Evolutionary conservation across 2,888 invertebrate genomes (phyloP), one percentile per base, ranked within the genome.

Genomic region (Lepidonotus clava): DNA sequence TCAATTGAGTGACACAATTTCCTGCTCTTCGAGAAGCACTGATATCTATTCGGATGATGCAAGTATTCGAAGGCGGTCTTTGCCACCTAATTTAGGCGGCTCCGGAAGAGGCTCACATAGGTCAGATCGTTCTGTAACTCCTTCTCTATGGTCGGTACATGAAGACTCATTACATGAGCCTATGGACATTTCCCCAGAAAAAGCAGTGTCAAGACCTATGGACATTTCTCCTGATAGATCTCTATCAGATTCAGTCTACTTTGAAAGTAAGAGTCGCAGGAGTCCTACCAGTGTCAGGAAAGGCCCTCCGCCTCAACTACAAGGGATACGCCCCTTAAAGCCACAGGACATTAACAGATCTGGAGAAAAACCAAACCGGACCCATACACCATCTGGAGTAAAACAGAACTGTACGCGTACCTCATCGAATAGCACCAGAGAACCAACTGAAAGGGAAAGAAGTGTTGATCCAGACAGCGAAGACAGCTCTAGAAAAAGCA

Each of bases 151-250:
- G 80, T 80, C 80, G 0, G 41, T 80, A 4, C 80, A 41, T 8
- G 80, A 46, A n/a, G 51, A 80, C n/a, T 28, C 28, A 8, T 18
- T 28, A 5, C 46, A 41, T 24, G 80, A 80, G 51, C 80, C 80
- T 46, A 80, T 80, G 80, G 80, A 80, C 80, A 80, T 80, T 28
- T 80, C 80, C 11, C 80, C 80, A 46, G 80, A 46, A 14, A 80
- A 80, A 28, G n/a, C 80, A 56, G 14, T 24, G 56, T 5, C 14
- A n/a, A 11, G 14, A 11, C 11, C 56, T 56, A 5, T 56, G n/a
- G n/a, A n/a, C n/a, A n/a, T n/a, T n/a, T n/a, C n/a, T n/a, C n/a
- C n/a, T n/a, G n/a, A n/a, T n/a, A n/a, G n/a, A n/a, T n/a, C n/a
- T n/a, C n/a, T n/a, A n/a, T n/a, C n/a, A n/a, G n/a, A n/a, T n/a